These are phyloP conservation scores for Monochamus saltuarius DNA, from an alignment of 1,140 invertebrate genomes.

Conservation along the genomic window DNA sequence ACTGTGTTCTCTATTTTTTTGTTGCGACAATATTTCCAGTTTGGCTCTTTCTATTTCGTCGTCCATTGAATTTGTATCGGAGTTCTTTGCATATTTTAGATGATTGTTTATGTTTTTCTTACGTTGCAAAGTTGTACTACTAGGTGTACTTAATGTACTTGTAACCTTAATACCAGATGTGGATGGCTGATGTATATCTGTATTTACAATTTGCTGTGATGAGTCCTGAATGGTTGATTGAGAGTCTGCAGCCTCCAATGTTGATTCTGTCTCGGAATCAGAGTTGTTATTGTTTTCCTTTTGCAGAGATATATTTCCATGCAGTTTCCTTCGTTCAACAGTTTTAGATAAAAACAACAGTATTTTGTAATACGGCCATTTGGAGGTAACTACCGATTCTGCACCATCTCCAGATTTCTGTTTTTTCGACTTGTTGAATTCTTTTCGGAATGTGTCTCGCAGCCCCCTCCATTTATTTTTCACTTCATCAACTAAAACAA, in stretches of 20 bases:
- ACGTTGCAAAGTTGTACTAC: conserved; percentile 6
- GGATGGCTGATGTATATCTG: conserved; percentile 13
- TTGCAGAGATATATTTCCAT: conserved; percentile 17
- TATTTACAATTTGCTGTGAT: conserved; percentile 11
- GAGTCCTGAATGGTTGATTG: conserved; percentile 11
- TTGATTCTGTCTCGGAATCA: conserved; percentile 12
- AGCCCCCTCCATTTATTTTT: conserved; percentile 22
- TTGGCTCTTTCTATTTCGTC: no score
- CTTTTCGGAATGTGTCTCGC: conserved; percentile 20
- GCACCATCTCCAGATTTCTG: conserved; percentile 16
- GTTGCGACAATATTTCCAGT: no score
- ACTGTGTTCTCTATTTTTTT: no score
- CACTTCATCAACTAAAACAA: conserved; percentile 18
- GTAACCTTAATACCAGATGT: conserved; percentile 14
- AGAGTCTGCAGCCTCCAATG: conserved; percentile 13
- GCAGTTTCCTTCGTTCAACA: conserved; percentile 17
- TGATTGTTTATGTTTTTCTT: conserved; percentile 16
- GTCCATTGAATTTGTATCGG: conserved; percentile 7
- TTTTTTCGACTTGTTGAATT: conserved; percentile 18
- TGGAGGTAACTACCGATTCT: conserved; percentile 14
- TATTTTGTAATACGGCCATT: conserved; percentile 18
- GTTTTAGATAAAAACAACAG: conserved; percentile 18
- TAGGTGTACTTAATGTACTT: conserved; percentile 4
- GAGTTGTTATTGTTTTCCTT: conserved; percentile 8
- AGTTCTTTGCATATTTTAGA: conserved; percentile 15